Evolutionary conservation across 92 coral and sea anemone species (phyloP).

Genomic region (Heteractis magnifica): DNA sequence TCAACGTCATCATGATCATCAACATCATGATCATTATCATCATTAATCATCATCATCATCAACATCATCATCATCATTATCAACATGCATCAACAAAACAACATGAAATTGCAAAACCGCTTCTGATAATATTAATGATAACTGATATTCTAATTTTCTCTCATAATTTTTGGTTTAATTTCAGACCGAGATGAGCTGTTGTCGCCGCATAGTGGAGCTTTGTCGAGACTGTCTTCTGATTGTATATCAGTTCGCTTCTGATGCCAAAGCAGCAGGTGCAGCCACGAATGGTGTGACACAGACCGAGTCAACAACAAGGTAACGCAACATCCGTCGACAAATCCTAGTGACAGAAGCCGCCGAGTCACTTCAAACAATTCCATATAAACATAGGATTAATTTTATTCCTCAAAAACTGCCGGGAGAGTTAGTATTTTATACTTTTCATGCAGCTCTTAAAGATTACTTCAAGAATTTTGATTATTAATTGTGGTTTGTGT

Average conservation of each 20-base stretch:
- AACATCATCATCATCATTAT: neutral
- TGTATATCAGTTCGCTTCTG: conserved; percentile 96
- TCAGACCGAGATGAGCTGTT: conserved; percentile 95
- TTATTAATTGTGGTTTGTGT: neutral
- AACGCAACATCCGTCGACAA: neutral
- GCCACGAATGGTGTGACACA: conserved; percentile 37
- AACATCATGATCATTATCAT: neutral
- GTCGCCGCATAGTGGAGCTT: conserved; percentile 81
- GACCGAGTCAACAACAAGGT: conserved; percentile 33
- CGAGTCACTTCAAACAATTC: too few relatives aligned
- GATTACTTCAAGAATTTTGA: neutral
- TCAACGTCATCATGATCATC: neutral
- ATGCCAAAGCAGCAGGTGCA: conserved; percentile 72
- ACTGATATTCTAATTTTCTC: too few relatives aligned
- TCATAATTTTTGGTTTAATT: conserved; percentile 1
- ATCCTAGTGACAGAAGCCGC: too few relatives aligned
- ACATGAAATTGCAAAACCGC: too few relatives aligned
- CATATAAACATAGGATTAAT: too few relatives aligned
- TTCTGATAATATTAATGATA: too few relatives aligned
- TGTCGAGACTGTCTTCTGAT: conserved; percentile 94
- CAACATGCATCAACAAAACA: too few relatives aligned
- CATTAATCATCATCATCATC: neutral
- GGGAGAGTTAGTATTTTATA: too few relatives aligned
- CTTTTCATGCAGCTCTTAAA: too few relatives aligned
- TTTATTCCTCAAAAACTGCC: too few relatives aligned